Base-by-base conservation (phyloP, 2,888 invertebrate species). In the Creontiades dilutus region DNA sequence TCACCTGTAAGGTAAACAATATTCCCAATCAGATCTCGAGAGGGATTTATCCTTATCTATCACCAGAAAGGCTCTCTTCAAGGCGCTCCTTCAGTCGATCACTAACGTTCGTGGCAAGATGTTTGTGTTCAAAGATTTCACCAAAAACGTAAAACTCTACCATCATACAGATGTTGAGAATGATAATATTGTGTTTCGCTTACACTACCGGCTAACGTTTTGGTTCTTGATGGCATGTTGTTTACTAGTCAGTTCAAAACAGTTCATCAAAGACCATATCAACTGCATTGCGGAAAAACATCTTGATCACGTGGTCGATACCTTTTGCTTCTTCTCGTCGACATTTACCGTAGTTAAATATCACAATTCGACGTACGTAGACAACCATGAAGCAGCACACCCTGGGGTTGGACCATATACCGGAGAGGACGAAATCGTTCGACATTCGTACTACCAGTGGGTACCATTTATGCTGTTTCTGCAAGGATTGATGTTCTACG, bases 191-290 rank as follows among this genome's bases (percentile, higher is more conserved):
- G 96, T 98, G 92, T 98, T 98, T 93, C 96, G 98, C 87, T 94
- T 98, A 93, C 98, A 98, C 94, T 98, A 98, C 95, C 98, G 98
- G 94, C 97, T 96, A 92, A 98, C 98, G 92, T 97, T 98, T 92
- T 95, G 97, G 93, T 96, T 98, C 92, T 94, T 99, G 93, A 96
- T 99, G 92, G 97, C 98, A 91, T 98, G 98, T 94, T 98, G 98
- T 91, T 94, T 99, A 92, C 95, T 99, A 93, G 98, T 99, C 91
- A 98, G 98, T 82, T 97, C 98, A 91, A 95, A 98, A 90, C 98
- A 99, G 93, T 99, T 99, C 94, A 98, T 99, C 93, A 99, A 99
- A 13, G 98, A 99, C 93, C 99, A 99, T 46, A 99, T 99, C 93
- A 98, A 98, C 94, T 99, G 99, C 94, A 97, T 98, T 93, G 97